These are phyloP conservation scores for Anthonomus grandis DNA, from an alignment of 1,140 invertebrate genomes.

Conservation along the genomic window DNA sequence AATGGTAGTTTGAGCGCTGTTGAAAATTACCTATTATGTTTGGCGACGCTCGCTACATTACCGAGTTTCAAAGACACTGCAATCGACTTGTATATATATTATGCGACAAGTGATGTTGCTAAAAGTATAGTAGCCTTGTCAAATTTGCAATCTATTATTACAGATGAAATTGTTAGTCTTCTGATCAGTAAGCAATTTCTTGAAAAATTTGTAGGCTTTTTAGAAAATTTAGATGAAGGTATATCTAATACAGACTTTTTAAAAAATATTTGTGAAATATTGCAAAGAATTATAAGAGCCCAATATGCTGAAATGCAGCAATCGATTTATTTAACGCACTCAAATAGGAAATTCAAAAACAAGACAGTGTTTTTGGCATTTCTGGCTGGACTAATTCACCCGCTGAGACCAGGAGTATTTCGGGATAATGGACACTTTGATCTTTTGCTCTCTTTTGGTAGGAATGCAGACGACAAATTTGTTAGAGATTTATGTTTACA, in stretches of 20 bases:
- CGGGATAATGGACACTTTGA: slow-evolving; percentile 47
- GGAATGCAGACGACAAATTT: slow-evolving; percentile 38
- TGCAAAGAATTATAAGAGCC: slow-evolving; percentile 19
- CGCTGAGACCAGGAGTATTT: slow-evolving; percentile 43
- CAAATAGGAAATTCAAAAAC: slow-evolving; percentile 10
- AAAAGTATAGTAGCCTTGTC: slow-evolving; percentile 6
- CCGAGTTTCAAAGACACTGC: slow-evolving; percentile 18
- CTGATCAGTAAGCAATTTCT: slow-evolving; percentile 9
- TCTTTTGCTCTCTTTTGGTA: slow-evolving; percentile 41
- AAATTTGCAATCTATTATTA: slow-evolving; percentile 9
- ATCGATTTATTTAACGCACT: not conserved
- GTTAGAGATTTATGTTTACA: slow-evolving; percentile 45
- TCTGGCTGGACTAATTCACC: slow-evolving; percentile 49
- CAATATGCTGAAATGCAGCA: not conserved
- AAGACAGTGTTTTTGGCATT: slow-evolving; percentile 44
- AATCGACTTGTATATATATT: slow-evolving; percentile 17
- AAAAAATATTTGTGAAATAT: slow-evolving; percentile 2
- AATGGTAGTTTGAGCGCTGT: slow-evolving; percentile 10
- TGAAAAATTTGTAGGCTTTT: slow-evolving; percentile 2
- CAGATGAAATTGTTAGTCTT: not conserved
- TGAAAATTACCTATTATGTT: slow-evolving; percentile 26
- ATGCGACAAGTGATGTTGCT: not conserved
- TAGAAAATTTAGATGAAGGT: slow-evolving; percentile 1
- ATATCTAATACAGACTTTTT: not conserved
- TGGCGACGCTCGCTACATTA: slow-evolving; percentile 16